A percentile compares a stretch with the other conserved stretches of the same genome.
Evolutionary conservation across 2,797 vertebrate genomes (phyloP).

Genomic region (Clamator glandarius): DNA sequence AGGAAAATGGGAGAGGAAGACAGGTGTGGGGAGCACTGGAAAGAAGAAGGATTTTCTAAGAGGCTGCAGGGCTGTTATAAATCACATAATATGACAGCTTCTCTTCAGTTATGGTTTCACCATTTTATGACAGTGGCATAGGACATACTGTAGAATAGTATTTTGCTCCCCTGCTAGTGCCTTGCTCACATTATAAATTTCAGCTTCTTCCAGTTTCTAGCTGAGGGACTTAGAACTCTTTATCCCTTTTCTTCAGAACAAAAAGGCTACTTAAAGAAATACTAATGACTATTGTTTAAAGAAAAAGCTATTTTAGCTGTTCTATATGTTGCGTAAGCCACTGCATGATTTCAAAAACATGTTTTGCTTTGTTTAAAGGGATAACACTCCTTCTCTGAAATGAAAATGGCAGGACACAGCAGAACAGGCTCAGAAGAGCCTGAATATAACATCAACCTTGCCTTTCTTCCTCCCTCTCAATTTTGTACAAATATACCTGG

Average conservation of each 20-base stretch:
- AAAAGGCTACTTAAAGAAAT: not conserved
- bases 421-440: slow-evolving; percentile 5
- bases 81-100: not conserved
- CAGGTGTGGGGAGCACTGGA: not conserved
- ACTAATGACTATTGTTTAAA: not conserved
- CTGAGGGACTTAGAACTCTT: not conserved
- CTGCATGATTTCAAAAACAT: not conserved
- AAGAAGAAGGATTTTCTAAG: not conserved
- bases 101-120: not conserved
- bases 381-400: not conserved
- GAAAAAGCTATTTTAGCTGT: not conserved
- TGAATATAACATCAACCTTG: not conserved
- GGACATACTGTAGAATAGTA: not conserved
- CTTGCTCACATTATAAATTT: not conserved
- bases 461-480: not conserved
- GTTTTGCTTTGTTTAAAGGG: not conserved
- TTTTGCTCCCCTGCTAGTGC: not conserved
- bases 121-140: not conserved
- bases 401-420: not conserved
- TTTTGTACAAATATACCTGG: not conserved
- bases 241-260: not conserved
- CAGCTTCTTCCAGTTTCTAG: not conserved
- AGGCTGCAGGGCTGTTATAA: not conserved
- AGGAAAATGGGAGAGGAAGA: not conserved
- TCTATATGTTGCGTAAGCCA: not conserved